Conservation (phyloP, 1,140 invertebrate species). For the Procambarus virginalis region DNA sequence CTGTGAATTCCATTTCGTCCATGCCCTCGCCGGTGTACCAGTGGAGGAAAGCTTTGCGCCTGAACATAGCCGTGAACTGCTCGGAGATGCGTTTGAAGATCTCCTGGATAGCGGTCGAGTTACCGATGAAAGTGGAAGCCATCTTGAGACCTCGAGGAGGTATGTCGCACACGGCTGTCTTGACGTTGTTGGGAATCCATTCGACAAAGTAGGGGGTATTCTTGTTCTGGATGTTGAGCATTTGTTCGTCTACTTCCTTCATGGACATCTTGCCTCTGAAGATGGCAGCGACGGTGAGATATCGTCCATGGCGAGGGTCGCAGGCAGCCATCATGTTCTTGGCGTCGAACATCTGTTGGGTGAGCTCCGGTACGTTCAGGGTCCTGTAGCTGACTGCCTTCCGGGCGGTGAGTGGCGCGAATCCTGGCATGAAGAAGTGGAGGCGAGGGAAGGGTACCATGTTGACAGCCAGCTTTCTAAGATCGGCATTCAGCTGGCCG, state of each 20-base stretch:
- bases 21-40: conserved; percentile 83
- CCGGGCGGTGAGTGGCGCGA: conserved; percentile 46
- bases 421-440: conserved; percentile 54
- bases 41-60: conserved; percentile 68
- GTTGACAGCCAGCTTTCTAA: conserved; percentile 43
- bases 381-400: conserved; percentile 47
- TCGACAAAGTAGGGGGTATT: conserved; percentile 48
- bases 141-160: conserved; percentile 44
- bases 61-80: conserved; percentile 52
- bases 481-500: conserved; percentile 43
- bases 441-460: conserved; percentile 51
- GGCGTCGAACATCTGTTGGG: conserved; percentile 52
- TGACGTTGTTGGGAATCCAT: conserved; percentile 53
- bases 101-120: conserved; percentile 47
- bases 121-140: conserved; percentile 48
- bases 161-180: conserved; percentile 52
- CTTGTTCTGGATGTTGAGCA: conserved; percentile 57
- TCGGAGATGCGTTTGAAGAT: conserved; percentile 49
- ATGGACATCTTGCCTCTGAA: conserved; percentile 54
- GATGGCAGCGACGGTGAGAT: conserved; percentile 74
- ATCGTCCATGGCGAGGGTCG: conserved; percentile 82
- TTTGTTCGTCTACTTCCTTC: conserved; percentile 49
- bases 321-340: conserved; percentile 78
- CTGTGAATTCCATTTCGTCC: conserved; percentile 87
- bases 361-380: conserved; percentile 38